Evolutionary conservation across 2,113 vertebrate genomes (phyloP).

Genomic region (Trichomycterus rosablanca): DNA sequence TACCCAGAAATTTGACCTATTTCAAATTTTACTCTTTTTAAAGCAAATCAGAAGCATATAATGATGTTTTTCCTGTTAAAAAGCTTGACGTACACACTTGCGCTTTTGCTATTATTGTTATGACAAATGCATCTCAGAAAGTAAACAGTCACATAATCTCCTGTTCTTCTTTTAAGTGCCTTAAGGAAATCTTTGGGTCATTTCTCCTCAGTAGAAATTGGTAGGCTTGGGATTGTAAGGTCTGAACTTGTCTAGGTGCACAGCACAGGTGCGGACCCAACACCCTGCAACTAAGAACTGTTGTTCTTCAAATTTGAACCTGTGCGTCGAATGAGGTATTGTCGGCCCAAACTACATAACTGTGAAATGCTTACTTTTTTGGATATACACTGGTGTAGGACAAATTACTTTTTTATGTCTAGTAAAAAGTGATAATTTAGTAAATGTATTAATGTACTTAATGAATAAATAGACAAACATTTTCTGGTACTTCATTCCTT

Average conservation of each 20-base stretch:
- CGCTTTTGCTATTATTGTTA: conserved; percentile 10
- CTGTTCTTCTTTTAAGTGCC: conserved; percentile 23
- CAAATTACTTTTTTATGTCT: too few relatives aligned
- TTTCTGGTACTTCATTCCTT: neutral
- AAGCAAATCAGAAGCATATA: too few relatives aligned
- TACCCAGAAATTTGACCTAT: too few relatives aligned
- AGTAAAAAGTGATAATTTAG: too few relatives aligned
- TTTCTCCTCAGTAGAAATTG: conserved; percentile 24
- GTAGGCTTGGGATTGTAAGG: conserved; percentile 23
- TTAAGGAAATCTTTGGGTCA: conserved; percentile 27
- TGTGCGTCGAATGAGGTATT: conserved; percentile 10
- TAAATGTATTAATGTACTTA: neutral
- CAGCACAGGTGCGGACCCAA: conserved; percentile 29
- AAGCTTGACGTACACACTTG: neutral
- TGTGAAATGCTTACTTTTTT: too few relatives aligned
- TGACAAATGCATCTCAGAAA: conserved; percentile 28
- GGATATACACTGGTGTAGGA: too few relatives aligned
- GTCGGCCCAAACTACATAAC: conserved; percentile 5
- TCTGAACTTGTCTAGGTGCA: conserved; percentile 22
- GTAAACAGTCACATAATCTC: conserved; percentile 31
- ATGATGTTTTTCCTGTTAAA: too few relatives aligned
- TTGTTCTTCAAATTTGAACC: conserved; percentile 20
- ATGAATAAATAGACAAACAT: neutral
- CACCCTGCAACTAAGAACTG: neutral
- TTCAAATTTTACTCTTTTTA: too few relatives aligned